Evolutionary conservation across 2,888 invertebrate genomes (phyloP).

Genomic region (Drosophila rubida): DNA sequence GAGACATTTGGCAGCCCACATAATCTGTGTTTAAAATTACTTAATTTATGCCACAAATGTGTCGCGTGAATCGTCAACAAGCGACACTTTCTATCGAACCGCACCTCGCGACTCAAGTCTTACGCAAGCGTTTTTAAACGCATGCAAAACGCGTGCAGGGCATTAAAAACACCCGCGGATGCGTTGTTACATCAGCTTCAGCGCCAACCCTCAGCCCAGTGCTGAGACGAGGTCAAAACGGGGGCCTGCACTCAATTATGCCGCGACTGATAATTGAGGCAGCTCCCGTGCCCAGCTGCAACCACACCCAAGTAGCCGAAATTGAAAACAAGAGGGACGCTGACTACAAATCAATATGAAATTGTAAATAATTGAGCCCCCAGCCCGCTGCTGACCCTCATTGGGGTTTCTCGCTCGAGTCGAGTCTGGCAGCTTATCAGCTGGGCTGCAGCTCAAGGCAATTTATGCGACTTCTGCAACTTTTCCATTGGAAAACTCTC

Average conservation of each 20-base stretch:
- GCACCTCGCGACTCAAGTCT: constrained; percentile 48
- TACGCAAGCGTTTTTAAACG: constrained; percentile 67
- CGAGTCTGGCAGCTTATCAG: constrained; percentile 49
- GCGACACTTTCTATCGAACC: constrained; percentile 70
- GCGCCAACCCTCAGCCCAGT: constrained; percentile 17
- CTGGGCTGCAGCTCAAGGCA: constrained; percentile 23
- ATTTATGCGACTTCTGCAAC: constrained; percentile 48
- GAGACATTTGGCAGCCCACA: constrained; percentile 21
- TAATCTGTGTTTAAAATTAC: constrained; percentile 52
- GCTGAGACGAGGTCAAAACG: constrained; percentile 56
- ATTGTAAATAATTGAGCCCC: constrained; percentile 73
- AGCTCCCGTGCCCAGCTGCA: neutral
- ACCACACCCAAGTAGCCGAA: neutral
- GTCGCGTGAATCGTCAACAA: constrained; percentile 25
- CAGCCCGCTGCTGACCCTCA: constrained; percentile 60
- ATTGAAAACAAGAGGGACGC: constrained; percentile 5
- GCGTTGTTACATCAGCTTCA: constrained; percentile 43
- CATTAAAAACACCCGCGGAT: constrained; percentile 23
- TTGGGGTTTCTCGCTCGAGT: constrained; percentile 20
- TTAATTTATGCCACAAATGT: constrained; percentile 71
- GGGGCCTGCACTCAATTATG: constrained; percentile 50
- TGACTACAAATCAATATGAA: constrained; percentile 67
- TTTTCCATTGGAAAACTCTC: constrained; percentile 48
- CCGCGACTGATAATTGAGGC: constrained; percentile 56
- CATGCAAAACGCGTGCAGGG: constrained; percentile 76